A percentile compares a stretch with the other conserved stretches of the same genome.
Evolutionary conservation across 2,888 invertebrate genomes (phyloP).

Genomic region (Osedax frankpressi): DNA sequence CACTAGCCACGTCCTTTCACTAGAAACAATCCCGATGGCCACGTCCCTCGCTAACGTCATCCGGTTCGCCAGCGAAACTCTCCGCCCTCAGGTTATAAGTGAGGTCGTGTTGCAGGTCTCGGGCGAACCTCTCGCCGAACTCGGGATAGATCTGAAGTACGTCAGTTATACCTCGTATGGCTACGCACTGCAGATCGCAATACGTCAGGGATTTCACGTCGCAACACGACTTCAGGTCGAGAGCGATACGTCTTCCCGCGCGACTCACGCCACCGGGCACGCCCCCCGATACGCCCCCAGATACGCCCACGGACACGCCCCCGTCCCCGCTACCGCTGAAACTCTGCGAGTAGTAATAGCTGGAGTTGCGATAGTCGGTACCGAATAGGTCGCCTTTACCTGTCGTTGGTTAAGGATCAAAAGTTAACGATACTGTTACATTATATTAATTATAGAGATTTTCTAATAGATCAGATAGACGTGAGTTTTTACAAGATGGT

Average conservation of each 20-base stretch:
- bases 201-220: constrained; percentile 88
- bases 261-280: too few relatives aligned
- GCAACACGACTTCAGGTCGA: constrained; percentile 79
- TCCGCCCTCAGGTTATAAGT: constrained; percentile 86
- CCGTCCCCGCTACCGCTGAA: too few relatives aligned
- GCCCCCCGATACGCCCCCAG: too few relatives aligned
- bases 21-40: background rate
- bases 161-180: constrained; percentile 65
- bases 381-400: constrained; percentile 92
- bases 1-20: too few relatives aligned
- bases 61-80: constrained; percentile 77
- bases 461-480: too few relatives aligned
- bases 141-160: constrained; percentile 80
- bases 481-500: too few relatives aligned
- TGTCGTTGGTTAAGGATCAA: constrained; percentile 45
- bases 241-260: constrained; percentile 48
- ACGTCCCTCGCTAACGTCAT: background rate
- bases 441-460: too few relatives aligned
- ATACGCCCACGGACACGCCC: too few relatives aligned
- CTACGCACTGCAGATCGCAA: constrained; percentile 85
- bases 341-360: background rate
- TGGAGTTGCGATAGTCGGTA: constrained; percentile 34
- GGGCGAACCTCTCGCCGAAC: constrained; percentile 81
- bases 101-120: constrained; percentile 84
- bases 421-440: too few relatives aligned